Evolutionary conservation across 2,888 invertebrate genomes (phyloP).

Genomic region (Meghimatium bilineatum): DNA sequence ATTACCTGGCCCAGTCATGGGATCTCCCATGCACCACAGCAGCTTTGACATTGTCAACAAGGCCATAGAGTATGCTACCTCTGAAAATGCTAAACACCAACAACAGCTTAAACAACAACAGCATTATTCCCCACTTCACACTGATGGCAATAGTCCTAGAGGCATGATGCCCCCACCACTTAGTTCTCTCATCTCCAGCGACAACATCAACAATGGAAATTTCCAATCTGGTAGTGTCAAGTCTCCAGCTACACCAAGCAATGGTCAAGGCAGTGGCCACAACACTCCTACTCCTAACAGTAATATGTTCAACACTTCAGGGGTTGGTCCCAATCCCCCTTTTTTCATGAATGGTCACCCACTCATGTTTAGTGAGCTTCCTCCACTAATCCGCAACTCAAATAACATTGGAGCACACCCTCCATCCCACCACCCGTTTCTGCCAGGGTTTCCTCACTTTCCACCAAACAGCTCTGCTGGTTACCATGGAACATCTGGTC

Average conservation of each 20-base stretch:
- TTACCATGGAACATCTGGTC: constrained; percentile 20
- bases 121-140: constrained; percentile 22
- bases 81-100: constrained; percentile 28
- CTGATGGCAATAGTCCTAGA: constrained; percentile 20
- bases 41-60: constrained; percentile 52
- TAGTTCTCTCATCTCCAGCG: constrained; percentile 6
- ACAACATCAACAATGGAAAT: constrained; percentile 20
- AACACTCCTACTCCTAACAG: constrained; percentile 39
- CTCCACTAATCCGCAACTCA: constrained; percentile 48
- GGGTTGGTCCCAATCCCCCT: constrained; percentile 47
- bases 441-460: constrained; percentile 45
- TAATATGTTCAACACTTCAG: constrained; percentile 41
- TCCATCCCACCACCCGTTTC: constrained; percentile 51
- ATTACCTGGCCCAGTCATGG: constrained; percentile 55
- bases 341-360: constrained; percentile 52
- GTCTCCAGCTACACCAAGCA: constrained; percentile 33
- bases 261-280: constrained; percentile 31
- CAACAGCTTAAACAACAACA: constrained; percentile 35
- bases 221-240: constrained; percentile 50
- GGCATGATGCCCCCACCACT: constrained; percentile 34
- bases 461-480: constrained; percentile 30
- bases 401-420: constrained; percentile 54
- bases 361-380: constrained; percentile 43
- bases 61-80: constrained; percentile 53
- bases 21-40: constrained; percentile 44